Base-by-base conservation (phyloP, 2,113 vertebrate species). In the Rana temporaria region DNA sequence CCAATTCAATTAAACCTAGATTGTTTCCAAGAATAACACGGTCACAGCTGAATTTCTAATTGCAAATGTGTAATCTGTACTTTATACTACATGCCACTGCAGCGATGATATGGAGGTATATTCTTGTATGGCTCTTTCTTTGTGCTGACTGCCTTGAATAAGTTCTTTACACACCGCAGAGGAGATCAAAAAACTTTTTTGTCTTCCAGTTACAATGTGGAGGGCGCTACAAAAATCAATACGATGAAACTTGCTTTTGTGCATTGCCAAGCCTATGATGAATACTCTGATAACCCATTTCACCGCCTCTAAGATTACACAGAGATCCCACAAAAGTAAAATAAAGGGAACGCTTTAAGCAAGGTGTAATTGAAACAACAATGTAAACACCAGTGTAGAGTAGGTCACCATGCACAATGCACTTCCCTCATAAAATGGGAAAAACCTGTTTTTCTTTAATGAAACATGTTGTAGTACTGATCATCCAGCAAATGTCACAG, bases 131-230 rank as follows among this genome's bases (percentile, higher is more conserved):
- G 24, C 24, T 63, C 32, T 76, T 32, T 20, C 56, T 62, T 38
- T 63, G 71, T 20, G 34, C 20, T 48, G n/a, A 34, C 32, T 63
- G 32, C n/a, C 57, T 76, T 6, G 26, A 18, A 22, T 38, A 48
- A 9, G 60, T 20, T 26, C 57, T 24, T 48, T 18, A 48, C n/a
- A 76, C 30, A 24, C 12, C 15, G 18, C 6, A 48, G 42, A 48
- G 12, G 26, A 63, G 73, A 76, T 76, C 59, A 48, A 59, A 76
- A n/a, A 42, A 62, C 63, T 15, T 76, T 76, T 62, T 76, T 76
- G 57, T 76, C 73, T 76, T 26, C 26, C 7, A 24, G 59, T 24
- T 12, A 76, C 34, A 63, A 62, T 75, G 56, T 75, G 62, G 57
- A 60, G 32, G 34, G 72, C 6, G 56, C 18, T 16, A 62, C 30